Evolutionary conservation across 2,888 invertebrate genomes (phyloP).

Genomic region (Deroplatys truncata): DNA sequence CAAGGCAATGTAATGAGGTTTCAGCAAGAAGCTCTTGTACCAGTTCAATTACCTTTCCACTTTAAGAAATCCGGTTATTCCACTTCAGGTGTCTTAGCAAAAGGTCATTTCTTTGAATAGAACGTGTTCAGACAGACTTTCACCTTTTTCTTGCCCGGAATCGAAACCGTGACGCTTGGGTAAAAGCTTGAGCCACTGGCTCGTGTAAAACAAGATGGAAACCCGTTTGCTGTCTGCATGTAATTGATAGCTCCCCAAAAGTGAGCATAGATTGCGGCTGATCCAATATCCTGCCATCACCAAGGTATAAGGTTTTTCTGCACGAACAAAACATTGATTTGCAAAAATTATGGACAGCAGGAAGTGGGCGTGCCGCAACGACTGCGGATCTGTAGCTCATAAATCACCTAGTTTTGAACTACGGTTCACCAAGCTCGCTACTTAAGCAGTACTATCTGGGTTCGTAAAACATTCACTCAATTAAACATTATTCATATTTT

Average conservation of each 20-base stretch:
- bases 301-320: too few relatives aligned
- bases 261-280: background rate
- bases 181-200: background rate
- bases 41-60: background rate
- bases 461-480: background rate
- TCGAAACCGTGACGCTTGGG: background rate
- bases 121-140: background rate
- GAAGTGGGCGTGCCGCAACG: background rate
- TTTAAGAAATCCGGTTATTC: background rate
- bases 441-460: background rate
- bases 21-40: background rate
- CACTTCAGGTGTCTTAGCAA: background rate
- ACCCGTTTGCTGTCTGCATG: background rate
- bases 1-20: too few relatives aligned
- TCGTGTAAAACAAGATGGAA: background rate
- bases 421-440: background rate
- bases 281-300: too few relatives aligned
- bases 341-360: background rate
- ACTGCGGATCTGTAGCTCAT: background rate
- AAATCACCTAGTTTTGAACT: background rate
- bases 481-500: background rate
- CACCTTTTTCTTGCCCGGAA: background rate
- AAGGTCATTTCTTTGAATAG: background rate
- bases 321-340: too few relatives aligned
- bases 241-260: background rate